These are phyloP conservation scores for Parochlus steinenii DNA, from an alignment of 2,888 invertebrate genomes.

Conservation along the genomic window DNA sequence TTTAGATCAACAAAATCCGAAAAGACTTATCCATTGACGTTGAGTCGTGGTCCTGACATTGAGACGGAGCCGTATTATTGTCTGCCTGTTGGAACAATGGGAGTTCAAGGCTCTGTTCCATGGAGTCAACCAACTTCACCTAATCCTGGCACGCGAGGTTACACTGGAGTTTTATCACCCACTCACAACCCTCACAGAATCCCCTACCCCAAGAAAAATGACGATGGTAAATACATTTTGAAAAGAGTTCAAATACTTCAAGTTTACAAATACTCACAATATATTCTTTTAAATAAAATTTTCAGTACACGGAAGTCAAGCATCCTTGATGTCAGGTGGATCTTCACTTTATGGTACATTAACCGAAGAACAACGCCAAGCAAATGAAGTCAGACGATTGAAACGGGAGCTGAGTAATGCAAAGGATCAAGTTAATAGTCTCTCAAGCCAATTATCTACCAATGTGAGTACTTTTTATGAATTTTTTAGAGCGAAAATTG, in stretches of 20 bases:
- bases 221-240: constrained; percentile 36
- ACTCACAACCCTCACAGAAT: constrained; percentile 42
- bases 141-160: constrained; percentile 34
- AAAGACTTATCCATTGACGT: constrained; percentile 84
- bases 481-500: too few relatives aligned
- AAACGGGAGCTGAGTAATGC: constrained; percentile 82
- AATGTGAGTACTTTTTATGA: constrained; percentile 56
- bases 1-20: constrained; percentile 87
- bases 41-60: constrained; percentile 63
- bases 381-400: constrained; percentile 86
- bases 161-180: constrained; percentile 37
- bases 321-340: constrained; percentile 82
- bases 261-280: background rate
- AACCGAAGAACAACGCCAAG: constrained; percentile 71
- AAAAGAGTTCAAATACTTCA: background rate
- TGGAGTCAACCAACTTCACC: constrained; percentile 62
- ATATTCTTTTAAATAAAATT: background rate
- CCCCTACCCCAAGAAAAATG: constrained; percentile 49
- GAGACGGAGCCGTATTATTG: constrained; percentile 79
- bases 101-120: constrained; percentile 26
- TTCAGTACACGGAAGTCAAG: constrained; percentile 80
- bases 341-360: constrained; percentile 83
- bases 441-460: constrained; percentile 89
- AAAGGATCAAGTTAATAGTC: constrained; percentile 90
- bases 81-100: constrained; percentile 47